phyloP scores from a whole-genome alignment of 2,888 invertebrate species.

The Drosophila flavopinicola region DNA sequence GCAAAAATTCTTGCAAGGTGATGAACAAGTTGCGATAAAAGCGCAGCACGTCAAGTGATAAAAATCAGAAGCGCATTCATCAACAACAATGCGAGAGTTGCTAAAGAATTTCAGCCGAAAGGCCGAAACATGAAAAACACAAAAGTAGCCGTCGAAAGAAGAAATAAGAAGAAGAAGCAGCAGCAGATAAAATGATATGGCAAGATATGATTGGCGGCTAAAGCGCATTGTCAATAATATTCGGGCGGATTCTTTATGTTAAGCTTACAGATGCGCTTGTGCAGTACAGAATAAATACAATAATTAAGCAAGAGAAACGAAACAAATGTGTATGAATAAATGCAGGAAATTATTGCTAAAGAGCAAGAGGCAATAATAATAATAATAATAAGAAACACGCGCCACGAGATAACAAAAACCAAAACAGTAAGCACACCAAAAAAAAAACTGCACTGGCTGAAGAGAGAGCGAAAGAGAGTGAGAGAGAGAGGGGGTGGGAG shows the following conservation, averaged over 20 bases:
- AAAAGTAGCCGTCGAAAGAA: conserved; percentile 3
- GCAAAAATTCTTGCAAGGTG: conserved; percentile 26
- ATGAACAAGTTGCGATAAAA: conserved; percentile 43
- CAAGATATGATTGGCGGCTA: conserved; percentile 17
- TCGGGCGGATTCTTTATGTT: conserved; percentile 12
- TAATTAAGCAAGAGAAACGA: conserved; percentile 29
- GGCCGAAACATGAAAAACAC: conserved; percentile 6
- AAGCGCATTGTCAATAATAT: conserved; percentile 52
- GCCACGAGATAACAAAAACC: conserved; percentile 2
- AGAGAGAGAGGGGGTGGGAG: neutral
- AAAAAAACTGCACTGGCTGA: conserved; percentile 16
- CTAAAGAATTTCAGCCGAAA: conserved; percentile 46
- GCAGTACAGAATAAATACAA: conserved; percentile 15
- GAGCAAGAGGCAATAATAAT: conserved; percentile 1
- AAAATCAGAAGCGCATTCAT: conserved; percentile 65
- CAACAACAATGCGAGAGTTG: conserved; percentile 39
- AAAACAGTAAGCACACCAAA: no score
- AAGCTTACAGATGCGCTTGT: conserved; percentile 27
- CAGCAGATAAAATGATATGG: neutral
- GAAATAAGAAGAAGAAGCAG: neutral
- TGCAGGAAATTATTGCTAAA: conserved; percentile 24
- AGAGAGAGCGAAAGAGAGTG: neutral
- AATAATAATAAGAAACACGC: conserved; percentile 11
- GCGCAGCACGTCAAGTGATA: conserved; percentile 59
- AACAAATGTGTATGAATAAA: conserved; percentile 25